A percentile compares a stretch with the other conserved stretches of the same genome.
Evolutionary conservation across 2,888 invertebrate genomes (phyloP).

Genomic region (Lacanobia oleracea): DNA sequence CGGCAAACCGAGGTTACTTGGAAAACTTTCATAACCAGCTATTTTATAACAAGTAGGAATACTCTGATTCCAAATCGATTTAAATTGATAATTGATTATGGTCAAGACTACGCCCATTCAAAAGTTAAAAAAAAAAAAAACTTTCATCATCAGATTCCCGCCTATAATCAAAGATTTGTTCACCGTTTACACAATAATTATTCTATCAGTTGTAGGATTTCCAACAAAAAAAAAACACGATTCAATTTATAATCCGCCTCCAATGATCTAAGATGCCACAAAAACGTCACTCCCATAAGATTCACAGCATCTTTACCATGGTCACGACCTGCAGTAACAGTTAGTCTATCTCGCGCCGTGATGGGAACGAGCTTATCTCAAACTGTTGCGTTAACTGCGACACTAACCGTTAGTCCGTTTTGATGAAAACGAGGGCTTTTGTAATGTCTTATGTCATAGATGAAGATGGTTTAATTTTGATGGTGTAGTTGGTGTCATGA

Average conservation of each 20-base stretch:
- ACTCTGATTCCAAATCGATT: too few species aligned
- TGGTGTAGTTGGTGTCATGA: not conserved
- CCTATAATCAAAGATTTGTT: too few species aligned
- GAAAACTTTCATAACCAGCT: too few species aligned
- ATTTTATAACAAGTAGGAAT: too few species aligned
- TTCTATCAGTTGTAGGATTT: not conserved
- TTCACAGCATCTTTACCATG: constrained; percentile 33
- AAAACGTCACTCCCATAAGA: constrained; percentile 30
- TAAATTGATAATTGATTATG: too few species aligned
- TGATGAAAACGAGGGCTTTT: constrained; percentile 20
- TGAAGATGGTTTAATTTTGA: constrained; percentile 20
- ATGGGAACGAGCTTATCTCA: constrained; percentile 51
- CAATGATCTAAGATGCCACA: constrained; percentile 22
- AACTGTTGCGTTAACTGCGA: constrained; percentile 51
- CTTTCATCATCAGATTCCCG: not conserved
- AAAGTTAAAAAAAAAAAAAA: too few species aligned
- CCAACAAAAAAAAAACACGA: not conserved
- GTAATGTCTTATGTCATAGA: constrained; percentile 39
- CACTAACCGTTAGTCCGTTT: constrained; percentile 26
- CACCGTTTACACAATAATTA: too few species aligned
- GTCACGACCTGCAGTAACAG: constrained; percentile 53
- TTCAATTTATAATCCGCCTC: constrained; percentile 5
- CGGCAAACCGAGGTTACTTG: too few species aligned
- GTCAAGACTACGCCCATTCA: not conserved
- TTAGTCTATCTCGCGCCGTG: constrained; percentile 56